Percentiles rank a stretch among this genome's conserved stretches.
These are phyloP conservation scores for Mythimna vitellina DNA, from an alignment of 2,888 invertebrate species.

Conservation along the genomic window DNA sequence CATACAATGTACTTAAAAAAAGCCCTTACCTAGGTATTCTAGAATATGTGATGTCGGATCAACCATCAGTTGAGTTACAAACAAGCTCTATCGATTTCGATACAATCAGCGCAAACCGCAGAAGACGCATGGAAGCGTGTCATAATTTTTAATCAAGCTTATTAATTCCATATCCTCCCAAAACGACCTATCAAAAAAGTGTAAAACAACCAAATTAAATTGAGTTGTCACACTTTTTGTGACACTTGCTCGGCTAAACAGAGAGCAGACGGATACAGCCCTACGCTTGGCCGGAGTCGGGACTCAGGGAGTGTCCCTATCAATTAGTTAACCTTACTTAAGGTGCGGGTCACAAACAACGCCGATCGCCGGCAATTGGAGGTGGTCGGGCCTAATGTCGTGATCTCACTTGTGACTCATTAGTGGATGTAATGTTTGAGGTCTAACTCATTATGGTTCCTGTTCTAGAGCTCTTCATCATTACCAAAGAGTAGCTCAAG, in stretches of 20 bases:
- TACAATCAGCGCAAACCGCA: not conserved
- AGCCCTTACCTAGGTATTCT: no score
- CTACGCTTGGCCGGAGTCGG: slow-evolving; percentile 60
- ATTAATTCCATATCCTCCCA: slow-evolving; percentile 7
- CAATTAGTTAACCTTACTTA: slow-evolving; percentile 89
- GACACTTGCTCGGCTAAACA: slow-evolving; percentile 31
- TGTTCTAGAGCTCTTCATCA: not conserved
- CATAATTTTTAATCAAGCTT: slow-evolving; percentile 21
- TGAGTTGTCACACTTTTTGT: slow-evolving; percentile 45
- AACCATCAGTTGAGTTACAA: not conserved
- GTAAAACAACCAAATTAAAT: slow-evolving; percentile 25
- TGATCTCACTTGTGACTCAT: slow-evolving; percentile 64
- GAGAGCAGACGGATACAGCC: slow-evolving; percentile 59
- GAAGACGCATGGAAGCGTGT: not conserved
- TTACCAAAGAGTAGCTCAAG: not conserved
- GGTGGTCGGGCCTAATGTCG: slow-evolving; percentile 62
- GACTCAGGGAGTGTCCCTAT: slow-evolving; percentile 73
- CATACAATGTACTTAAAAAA: no score
- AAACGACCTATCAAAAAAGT: slow-evolving; percentile 2
- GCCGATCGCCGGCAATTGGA: slow-evolving; percentile 69
- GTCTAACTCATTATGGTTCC: slow-evolving; percentile 9
- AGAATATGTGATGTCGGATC: no score
- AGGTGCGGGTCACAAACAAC: slow-evolving; percentile 89
- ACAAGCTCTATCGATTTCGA: not conserved
- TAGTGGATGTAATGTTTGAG: slow-evolving; percentile 17